phyloP scores from a whole-genome alignment of 2,888 invertebrate species.

The Clepsis dumicolana region DNA sequence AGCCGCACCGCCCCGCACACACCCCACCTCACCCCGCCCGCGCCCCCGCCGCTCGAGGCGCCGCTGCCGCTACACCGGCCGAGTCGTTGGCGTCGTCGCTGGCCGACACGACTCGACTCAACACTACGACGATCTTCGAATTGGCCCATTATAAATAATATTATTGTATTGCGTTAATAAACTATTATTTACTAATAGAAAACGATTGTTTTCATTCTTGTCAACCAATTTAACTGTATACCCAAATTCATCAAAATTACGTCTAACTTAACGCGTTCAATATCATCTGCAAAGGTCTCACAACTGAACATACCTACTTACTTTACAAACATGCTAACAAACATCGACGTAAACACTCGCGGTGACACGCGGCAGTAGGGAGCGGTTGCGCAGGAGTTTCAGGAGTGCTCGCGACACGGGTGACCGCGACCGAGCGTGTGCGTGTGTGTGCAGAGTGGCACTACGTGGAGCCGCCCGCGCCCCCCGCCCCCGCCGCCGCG shows the following conservation, averaged over 20 bases:
- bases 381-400: constrained; percentile 40
- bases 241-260: neutral
- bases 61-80: neutral
- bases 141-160: neutral
- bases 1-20: constrained; percentile 13
- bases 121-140: neutral
- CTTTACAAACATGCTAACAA: neutral
- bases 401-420: constrained; percentile 30
- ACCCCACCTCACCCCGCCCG: neutral
- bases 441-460: constrained; percentile 66
- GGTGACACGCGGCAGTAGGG: constrained; percentile 24
- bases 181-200: constrained; percentile 14
- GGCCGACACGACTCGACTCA: neutral
- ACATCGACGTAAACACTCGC: constrained; percentile 3
- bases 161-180: constrained; percentile 19
- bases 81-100: neutral
- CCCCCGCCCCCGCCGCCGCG: constrained; percentile 49
- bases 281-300: neutral
- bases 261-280: neutral
- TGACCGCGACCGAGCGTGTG: constrained; percentile 32
- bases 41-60: neutral
- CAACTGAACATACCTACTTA: neutral
- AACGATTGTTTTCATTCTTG: neutral
- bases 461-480: constrained; percentile 64
- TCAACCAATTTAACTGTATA: neutral